These are phyloP conservation scores for Catocala sponsa DNA, from an alignment of 2,888 invertebrate genomes.

Conservation along the genomic window DNA sequence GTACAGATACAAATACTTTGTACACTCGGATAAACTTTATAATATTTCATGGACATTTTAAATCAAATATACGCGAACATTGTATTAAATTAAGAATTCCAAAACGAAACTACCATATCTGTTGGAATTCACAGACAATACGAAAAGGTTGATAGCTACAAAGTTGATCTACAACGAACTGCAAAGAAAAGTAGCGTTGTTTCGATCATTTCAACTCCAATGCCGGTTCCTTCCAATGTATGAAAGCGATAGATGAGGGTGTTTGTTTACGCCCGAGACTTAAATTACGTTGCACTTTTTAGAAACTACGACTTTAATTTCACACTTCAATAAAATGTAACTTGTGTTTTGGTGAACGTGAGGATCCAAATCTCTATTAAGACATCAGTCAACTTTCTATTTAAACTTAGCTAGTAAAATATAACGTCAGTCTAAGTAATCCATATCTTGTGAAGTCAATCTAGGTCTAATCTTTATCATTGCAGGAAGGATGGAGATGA, in stretches of 20 bases:
- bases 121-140: constrained; percentile 35
- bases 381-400: too few species aligned
- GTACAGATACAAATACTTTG: too few species aligned
- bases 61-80: not conserved
- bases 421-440: too few species aligned
- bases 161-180: constrained; percentile 32
- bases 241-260: constrained; percentile 7
- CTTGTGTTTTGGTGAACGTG: not conserved
- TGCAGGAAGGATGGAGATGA: too few species aligned
- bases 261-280: not conserved
- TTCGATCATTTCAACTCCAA: constrained; percentile 33
- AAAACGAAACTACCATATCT: constrained; percentile 9
- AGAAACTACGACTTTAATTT: not conserved
- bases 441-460: too few species aligned
- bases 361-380: not conserved
- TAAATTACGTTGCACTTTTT: not conserved
- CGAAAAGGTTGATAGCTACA: constrained; percentile 38
- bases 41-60: too few species aligned
- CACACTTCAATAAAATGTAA: not conserved
- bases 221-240: constrained; percentile 5
- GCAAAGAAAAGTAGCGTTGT: constrained; percentile 32
- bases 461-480: too few species aligned
- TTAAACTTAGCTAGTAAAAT: too few species aligned
- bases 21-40: too few species aligned
- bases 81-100: constrained; percentile 8